Evolutionary conservation across 2,888 invertebrate species (phyloP), one percentile per base, ranked within the genome.

Genomic region (Incurvaria masculella): DNA sequence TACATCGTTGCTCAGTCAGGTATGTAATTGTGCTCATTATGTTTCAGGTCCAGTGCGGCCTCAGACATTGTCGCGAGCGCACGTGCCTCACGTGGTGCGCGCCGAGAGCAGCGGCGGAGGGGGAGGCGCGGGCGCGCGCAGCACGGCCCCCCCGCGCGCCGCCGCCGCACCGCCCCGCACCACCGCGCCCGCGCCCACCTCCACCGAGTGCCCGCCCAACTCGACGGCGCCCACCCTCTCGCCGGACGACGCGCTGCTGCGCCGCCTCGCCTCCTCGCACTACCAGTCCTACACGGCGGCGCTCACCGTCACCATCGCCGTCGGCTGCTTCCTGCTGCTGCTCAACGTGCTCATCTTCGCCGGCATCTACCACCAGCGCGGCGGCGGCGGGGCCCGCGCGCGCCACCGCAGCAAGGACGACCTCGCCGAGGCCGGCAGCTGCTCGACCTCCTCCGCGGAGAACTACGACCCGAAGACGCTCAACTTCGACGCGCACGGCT

Each of bases 211-310:
- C 59, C 86, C 87, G 2, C 86, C 88, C 6, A 89, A 89, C 62
- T 61, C 68, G 5, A 74, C 78, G 0, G 63, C 66, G 1, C 61
- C 70, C 4, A 61, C 74, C 0, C 64, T 80, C 33, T 79, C 82
- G 47, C 71, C 82, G 5, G 85, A 85, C 47, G 88, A 87, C 54
- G 87, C 89, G 52, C 78, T 91, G 2, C 72, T 90, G 42, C 84
- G 89, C 33, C 85, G 90, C 44, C 75, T 91, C 6, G 88, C 90
- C n/a, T 86, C 86, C 11, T 89, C 87, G 51, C 91, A 92, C 60
- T 91, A 91, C 61, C 92, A 92, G 64, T 92, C 90, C 51, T 93
- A 94, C 66, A 91, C 93, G 5, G 92, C 93, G 0, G 94, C 94
- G 0, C 74, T 94, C 17, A 89, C 92, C 6, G 91, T 94, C 21